Evolutionary conservation across 2,888 invertebrate genomes (phyloP).

Genomic region (Caenorhabditis virilis): DNA sequence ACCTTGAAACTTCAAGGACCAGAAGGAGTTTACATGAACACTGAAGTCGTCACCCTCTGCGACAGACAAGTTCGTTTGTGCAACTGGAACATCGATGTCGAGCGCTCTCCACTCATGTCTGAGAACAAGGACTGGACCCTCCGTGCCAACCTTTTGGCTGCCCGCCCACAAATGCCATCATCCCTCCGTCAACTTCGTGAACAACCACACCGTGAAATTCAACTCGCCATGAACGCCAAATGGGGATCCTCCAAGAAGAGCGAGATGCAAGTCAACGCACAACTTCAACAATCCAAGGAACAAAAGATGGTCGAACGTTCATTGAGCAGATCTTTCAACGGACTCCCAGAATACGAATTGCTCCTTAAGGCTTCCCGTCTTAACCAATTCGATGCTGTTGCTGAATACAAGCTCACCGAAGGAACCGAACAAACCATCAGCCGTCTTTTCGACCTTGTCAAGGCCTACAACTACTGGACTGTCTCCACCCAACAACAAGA

Average conservation of each 20-base stretch:
- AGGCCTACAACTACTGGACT: conserved; percentile 52
- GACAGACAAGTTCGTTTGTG: conserved; percentile 33
- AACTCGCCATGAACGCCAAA: conserved; percentile 30
- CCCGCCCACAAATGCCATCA: conserved; percentile 48
- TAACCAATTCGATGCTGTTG: conserved; percentile 47
- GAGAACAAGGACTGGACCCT: conserved; percentile 55
- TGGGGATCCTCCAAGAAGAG: conserved; percentile 50
- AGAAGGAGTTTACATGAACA: conserved; percentile 24
- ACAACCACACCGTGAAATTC: conserved; percentile 49
- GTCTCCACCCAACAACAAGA: conserved; percentile 14
- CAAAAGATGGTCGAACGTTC: conserved; percentile 32
- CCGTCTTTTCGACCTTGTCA: conserved; percentile 50
- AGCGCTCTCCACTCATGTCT: conserved; percentile 31
- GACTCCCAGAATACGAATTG: conserved; percentile 38
- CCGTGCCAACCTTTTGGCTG: conserved; percentile 35
- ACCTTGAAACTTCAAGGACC: conserved; percentile 24
- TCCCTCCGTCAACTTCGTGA: conserved; percentile 43
- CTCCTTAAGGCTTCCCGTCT: conserved; percentile 40
- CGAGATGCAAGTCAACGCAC: conserved; percentile 31
- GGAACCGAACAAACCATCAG: conserved; percentile 35
- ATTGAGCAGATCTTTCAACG: conserved; percentile 24
- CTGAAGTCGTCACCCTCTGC: conserved; percentile 33
- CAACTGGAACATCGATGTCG: conserved; percentile 23
- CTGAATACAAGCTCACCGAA: conserved; percentile 49
- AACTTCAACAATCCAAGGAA: conserved; percentile 40